These are phyloP conservation scores for Habrosyne pyritoides DNA, from an alignment of 2,888 invertebrate species.

Conservation along the genomic window DNA sequence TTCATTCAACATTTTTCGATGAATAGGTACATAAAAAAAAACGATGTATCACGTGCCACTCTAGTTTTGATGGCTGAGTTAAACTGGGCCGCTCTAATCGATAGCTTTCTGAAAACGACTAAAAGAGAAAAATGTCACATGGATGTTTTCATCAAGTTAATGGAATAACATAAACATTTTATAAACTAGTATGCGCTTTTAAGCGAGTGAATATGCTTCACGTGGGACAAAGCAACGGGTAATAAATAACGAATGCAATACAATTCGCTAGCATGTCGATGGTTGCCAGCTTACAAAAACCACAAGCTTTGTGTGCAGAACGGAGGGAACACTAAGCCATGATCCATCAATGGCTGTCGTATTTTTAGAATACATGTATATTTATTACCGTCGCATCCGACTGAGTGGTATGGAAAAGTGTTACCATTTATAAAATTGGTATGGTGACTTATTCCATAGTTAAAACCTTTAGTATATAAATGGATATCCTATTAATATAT, in stretches of 20 bases:
- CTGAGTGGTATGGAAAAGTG: background rate
- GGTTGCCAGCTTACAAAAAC: conserved; percentile 1
- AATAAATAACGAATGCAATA: background rate
- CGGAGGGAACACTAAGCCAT: background rate
- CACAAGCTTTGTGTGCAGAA: background rate
- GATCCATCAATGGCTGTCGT: background rate
- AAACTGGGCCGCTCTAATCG: conserved; percentile 1
- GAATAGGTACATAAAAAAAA: background rate
- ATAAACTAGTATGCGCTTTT: background rate
- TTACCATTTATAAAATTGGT: background rate
- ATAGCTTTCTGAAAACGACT: background rate
- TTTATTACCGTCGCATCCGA: background rate
- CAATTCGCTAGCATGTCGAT: background rate
- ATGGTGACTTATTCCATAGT: too few species aligned
- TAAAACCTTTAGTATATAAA: too few species aligned
- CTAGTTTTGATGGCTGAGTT: background rate
- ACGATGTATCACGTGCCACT: conserved; percentile 4
- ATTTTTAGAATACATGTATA: background rate
- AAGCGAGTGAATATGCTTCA: background rate
- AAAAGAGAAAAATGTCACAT: background rate
- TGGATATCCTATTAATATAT: too few species aligned
- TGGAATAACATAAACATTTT: background rate
- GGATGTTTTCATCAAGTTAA: background rate
- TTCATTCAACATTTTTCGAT: background rate
- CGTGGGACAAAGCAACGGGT: background rate